Evolutionary conservation across 1,140 invertebrate species (phyloP).

Genomic region (Cherax destructor): DNA sequence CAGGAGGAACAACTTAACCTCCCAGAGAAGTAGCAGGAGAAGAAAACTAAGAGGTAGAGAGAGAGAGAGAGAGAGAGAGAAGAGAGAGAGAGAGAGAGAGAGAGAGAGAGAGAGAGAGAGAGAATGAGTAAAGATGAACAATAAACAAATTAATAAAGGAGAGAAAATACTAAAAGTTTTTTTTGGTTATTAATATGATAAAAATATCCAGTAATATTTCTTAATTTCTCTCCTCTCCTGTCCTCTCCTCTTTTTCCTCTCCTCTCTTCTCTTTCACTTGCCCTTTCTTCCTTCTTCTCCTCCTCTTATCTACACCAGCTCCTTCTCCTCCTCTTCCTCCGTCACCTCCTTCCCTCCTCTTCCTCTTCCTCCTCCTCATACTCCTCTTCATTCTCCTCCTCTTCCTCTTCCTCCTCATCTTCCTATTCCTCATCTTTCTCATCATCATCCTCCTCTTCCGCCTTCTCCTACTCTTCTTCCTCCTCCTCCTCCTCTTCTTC

Average conservation of each 20-base stretch:
- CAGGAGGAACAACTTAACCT: neutral
- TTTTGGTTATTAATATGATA: neutral
- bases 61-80: constrained; percentile 9
- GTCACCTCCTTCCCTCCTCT: no score
- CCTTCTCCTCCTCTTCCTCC: neutral
- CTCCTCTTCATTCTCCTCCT: no score
- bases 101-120: neutral
- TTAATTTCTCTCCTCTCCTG: neutral
- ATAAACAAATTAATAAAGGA: neutral
- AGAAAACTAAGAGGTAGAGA: no score
- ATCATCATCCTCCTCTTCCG: neutral
- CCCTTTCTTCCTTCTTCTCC: no score
- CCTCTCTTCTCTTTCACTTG: neutral
- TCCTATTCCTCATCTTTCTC: no score
- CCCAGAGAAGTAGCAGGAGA: neutral
- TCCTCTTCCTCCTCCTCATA: no score
- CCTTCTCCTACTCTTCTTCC: no score
- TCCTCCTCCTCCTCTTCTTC: no score
- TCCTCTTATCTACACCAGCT: neutral
- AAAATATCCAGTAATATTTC: neutral
- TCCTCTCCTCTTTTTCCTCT: neutral
- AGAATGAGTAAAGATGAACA: neutral
- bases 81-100: neutral
- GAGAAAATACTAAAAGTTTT: neutral
- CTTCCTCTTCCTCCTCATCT: no score